These are phyloP conservation scores for Danio aesculapii DNA, from an alignment of 2,797 vertebrate genomes.

Conservation along the genomic window DNA sequence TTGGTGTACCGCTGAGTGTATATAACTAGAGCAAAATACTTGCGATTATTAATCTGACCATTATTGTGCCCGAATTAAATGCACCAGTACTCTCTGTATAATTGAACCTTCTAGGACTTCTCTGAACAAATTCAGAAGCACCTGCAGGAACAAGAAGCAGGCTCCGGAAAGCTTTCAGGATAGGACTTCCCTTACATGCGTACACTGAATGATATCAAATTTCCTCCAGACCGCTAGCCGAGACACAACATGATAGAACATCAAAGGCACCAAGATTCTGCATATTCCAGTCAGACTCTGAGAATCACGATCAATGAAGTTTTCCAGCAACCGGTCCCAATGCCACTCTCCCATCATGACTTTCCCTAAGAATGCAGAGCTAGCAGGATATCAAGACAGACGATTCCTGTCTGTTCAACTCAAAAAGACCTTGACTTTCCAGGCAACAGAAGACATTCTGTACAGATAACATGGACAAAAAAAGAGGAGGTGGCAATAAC, in stretches of 20 bases:
- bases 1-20: no score
- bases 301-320: constrained; percentile 71
- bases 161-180: not conserved
- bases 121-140: not conserved
- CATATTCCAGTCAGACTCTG: constrained; percentile 69
- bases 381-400: constrained; percentile 56
- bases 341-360: constrained; percentile 60
- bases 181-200: constrained; percentile 57
- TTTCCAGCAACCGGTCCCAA: constrained; percentile 52
- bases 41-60: not conserved
- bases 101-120: not conserved
- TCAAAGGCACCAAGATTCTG: constrained; percentile 75
- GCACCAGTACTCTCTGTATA: not conserved
- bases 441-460: not conserved
- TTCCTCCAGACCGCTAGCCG: constrained; percentile 72
- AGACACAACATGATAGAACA: constrained; percentile 70
- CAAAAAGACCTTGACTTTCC: constrained; percentile 44
- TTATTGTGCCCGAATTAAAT: not conserved
- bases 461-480: constrained; percentile 49
- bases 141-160: constrained; percentile 19
- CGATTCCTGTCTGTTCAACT: constrained; percentile 42
- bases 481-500: constrained; percentile 62
- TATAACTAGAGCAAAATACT: not conserved
- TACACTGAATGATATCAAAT: constrained; percentile 69
- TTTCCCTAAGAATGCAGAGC: constrained; percentile 64